Evolutionary conservation across 2,888 invertebrate genomes (phyloP).

Genomic region (Cheiracanthium punctorium): DNA sequence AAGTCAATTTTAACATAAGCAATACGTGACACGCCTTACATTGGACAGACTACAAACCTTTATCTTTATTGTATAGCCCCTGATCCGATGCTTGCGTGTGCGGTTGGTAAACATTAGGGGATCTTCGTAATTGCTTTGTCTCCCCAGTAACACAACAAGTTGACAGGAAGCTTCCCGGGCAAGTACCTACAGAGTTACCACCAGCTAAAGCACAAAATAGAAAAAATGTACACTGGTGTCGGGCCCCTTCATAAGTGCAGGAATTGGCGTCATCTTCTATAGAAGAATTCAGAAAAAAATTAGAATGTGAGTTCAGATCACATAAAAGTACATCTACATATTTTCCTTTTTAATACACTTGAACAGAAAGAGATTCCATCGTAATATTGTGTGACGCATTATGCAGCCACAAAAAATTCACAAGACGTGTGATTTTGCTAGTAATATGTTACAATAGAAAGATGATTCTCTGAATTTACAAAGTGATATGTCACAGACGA

Average conservation of each 20-base stretch:
- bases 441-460: no score
- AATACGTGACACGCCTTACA: no score
- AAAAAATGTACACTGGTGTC: slow-evolving; percentile 77
- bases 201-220: slow-evolving; percentile 87
- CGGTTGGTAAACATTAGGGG: slow-evolving; percentile 32
- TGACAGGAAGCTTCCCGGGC: slow-evolving; percentile 78
- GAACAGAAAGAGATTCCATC: no score
- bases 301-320: no score
- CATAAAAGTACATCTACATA: no score
- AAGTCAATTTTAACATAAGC: no score
- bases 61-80: slow-evolving; percentile 45
- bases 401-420: no score
- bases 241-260: slow-evolving; percentile 54
- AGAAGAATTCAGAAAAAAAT: neutral
- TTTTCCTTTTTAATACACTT: no score
- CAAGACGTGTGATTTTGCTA: no score
- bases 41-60: slow-evolving; percentile 45
- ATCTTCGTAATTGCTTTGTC: slow-evolving; percentile 27
- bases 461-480: no score
- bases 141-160: slow-evolving; percentile 80
- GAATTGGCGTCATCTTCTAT: slow-evolving; percentile 49
- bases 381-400: no score
- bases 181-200: slow-evolving; percentile 81
- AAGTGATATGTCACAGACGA: no score
- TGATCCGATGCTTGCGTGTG: slow-evolving; percentile 35